Conservation (phyloP, 35 echinoderm and acorn worm species). For the Antedon bifida region DNA sequence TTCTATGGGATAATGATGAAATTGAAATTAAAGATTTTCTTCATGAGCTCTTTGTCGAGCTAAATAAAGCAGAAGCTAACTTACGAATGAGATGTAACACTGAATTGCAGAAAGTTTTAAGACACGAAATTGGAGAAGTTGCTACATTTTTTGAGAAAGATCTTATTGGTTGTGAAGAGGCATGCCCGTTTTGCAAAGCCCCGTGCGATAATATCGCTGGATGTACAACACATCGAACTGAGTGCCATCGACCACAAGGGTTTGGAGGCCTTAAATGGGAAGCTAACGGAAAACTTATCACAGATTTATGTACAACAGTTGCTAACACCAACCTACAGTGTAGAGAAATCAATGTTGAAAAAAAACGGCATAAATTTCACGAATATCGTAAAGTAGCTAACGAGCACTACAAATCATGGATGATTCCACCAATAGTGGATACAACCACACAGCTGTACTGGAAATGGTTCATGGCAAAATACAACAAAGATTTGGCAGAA, state of each 20-base stretch:
- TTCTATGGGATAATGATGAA: not conserved
- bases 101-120: slow-evolving; percentile 5
- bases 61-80: not conserved
- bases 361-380: not conserved
- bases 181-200: slow-evolving; percentile 34
- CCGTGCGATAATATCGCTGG: slow-evolving; percentile 13
- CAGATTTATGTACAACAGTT: not conserved
- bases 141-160: not conserved
- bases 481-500: not conserved
- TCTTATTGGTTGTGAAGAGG: not conserved
- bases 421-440: not conserved
- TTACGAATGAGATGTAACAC: not conserved
- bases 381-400: not conserved
- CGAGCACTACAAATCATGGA: not conserved
- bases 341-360: not conserved
- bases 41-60: not conserved
- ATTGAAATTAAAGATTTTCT: not conserved
- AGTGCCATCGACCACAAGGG: slow-evolving; percentile 11
- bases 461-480: slow-evolving; percentile 20
- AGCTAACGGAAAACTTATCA: not conserved
- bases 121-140: not conserved
- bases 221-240: not conserved
- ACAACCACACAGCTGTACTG: slow-evolving; percentile 1
- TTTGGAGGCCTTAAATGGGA: not conserved
- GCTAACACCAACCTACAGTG: not conserved